These are phyloP conservation scores for Oncorhynchus tshawytscha DNA, from an alignment of 2,113 vertebrate genomes.

Conservation along the genomic window DNA sequence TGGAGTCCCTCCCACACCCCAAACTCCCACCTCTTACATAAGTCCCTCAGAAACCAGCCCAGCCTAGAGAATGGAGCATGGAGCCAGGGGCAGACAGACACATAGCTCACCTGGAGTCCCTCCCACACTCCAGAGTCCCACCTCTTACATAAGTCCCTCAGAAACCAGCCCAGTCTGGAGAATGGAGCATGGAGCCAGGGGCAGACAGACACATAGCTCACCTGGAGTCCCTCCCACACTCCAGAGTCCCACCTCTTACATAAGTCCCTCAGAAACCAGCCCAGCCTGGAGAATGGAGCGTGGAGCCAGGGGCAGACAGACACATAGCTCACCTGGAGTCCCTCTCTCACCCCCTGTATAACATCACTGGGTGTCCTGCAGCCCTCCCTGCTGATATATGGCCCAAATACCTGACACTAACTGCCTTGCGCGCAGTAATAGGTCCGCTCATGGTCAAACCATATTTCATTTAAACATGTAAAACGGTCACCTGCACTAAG, in stretches of 20 bases:
- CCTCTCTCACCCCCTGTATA: conserved; percentile 18
- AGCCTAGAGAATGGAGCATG: no score
- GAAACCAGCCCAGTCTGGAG: no score
- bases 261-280: no score
- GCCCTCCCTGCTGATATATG: conserved; percentile 36
- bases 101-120: no score
- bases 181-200: no score
- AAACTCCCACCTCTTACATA: no score
- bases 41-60: no score
- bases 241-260: neutral
- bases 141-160: no score
- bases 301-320: neutral
- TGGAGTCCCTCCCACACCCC: neutral
- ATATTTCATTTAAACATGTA: neutral
- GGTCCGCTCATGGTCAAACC: conserved; percentile 25
- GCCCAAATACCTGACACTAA: conserved; percentile 28
- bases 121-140: no score
- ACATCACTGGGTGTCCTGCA: conserved; percentile 15
- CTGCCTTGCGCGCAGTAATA: conserved; percentile 21
- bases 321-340: conserved; percentile 22
- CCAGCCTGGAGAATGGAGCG: neutral
- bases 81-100: no score
- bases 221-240: no score
- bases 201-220: no score
- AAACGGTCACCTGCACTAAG: conserved; percentile 30